Base-by-base conservation (phyloP, 2,888 invertebrate genomes). In the Sceliomorpha sp. region DNA sequence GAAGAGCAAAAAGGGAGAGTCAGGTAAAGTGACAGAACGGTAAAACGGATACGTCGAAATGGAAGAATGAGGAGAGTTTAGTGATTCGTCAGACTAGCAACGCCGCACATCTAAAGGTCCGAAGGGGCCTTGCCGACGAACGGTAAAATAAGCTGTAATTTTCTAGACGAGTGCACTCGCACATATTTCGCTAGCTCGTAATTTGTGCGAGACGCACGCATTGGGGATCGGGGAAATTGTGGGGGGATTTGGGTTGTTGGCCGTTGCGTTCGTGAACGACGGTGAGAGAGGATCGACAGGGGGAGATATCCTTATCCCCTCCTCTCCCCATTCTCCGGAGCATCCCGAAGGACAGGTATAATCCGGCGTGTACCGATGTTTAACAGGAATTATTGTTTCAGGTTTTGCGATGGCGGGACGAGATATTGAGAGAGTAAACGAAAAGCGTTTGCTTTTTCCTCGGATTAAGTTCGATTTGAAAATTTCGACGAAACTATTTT, bases 111-210 rank as follows among this genome's bases (percentile, higher is more conserved):
- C 44, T 20, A 58, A 58, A 32, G 44, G 64, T 66, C 44, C 29
- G 37, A 39, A 37, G 32, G 62, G 44, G 27, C 51, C 42, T 58
- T 50, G 34, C 36, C 32, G 63, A 70, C 68, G 78, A 80, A 79
- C 74, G 75, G 70, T 53, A 75, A 81, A 83, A 84, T 84, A 84
- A 82, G 81, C 81, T 79, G 79, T 80, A 84, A 85, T 84, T 85
- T 85, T 85, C 83, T 79, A 76, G 78, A 75, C 74, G 84, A 82
- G 55, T 60, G 78, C 62, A 40, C 78, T 69, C 37, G 68, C 64
- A 72, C 72, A 68, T 67, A 71, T 71, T 71, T 60, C 29, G 47
- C 48, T 47, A 34, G 47, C 34, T 60, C 44, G 68, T 72, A 72
- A 72, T 69, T 72, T 66, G 53, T 64, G 53, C 56, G 59, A 47